Evolutionary conservation across 2,113 vertebrate species (phyloP), one percentile per base, ranked within the genome.

Genomic region (Erpornis zantholeuca): DNA sequence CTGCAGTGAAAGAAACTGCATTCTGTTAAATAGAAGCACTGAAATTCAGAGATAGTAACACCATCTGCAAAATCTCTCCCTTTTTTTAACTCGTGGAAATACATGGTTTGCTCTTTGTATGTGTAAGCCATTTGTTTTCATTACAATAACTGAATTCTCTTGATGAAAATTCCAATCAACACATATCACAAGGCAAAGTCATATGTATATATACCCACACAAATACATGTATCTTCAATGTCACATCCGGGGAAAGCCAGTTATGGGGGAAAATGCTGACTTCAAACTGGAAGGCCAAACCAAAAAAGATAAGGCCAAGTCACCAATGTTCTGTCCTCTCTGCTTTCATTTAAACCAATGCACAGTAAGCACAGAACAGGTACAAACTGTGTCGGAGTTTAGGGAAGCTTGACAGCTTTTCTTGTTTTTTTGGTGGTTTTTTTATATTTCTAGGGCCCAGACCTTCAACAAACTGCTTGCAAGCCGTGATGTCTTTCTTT

Each of bases 101-200:
- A 35, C 0, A 63, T 35, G 15, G 42, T 80, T 95, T 90, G 52
- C 38, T 88, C 38, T 68, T 89, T 57, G 53, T 85, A 72, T 12
- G 3, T 36, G 3, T 10, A 73, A 93, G 76, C 42, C 10, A 80
- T 90, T 86, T 4, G 19, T 73, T 94, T 82, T 80, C 31, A 5
- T 63, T 88, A 57, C 12, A 86, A 45, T 63, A 93, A 75, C 85
- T 63, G 65, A 90, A 70, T 38, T 78, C 49, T 59, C 71, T 59
- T 72, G 89, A 81, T 79, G 91, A 87, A 93, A 95, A 28, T 20
- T 85, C 54, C 40, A 56, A 88, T 88, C 87, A 88, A 88, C 82
- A 83, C 54, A 8, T 47, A 93, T 70, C 60, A 66, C 42, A 52
- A 77, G 28, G 24, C 70, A 54, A 85, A 94, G 71, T 52, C 64